These are phyloP conservation scores for Thera obeliscata DNA, from an alignment of 2,888 invertebrate genomes.

Conservation along the genomic window DNA sequence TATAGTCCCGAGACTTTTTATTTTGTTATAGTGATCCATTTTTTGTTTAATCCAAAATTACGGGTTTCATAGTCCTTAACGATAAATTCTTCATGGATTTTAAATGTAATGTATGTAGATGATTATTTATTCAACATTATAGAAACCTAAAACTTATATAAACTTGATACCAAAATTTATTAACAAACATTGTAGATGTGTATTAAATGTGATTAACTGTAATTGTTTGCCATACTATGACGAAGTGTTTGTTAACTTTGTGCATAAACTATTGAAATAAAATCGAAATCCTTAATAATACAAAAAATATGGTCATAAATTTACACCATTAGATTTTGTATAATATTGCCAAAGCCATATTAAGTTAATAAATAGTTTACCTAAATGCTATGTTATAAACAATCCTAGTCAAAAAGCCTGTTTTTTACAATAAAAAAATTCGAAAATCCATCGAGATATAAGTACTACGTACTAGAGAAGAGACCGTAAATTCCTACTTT, in stretches of 20 bases:
- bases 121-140: neutral
- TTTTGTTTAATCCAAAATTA: constrained; percentile 39
- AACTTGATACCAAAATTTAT: too few species aligned
- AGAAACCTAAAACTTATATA: neutral
- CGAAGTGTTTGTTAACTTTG: too few species aligned
- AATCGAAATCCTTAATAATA: too few species aligned
- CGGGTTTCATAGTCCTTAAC: constrained; percentile 43
- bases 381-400: constrained; percentile 9
- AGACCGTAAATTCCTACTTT: too few species aligned
- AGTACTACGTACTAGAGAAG: too few species aligned
- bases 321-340: constrained; percentile 7
- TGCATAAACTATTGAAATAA: too few species aligned
- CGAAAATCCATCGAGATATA: too few species aligned
- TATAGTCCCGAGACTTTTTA: neutral
- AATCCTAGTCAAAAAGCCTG: constrained; percentile 51
- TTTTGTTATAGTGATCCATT: constrained; percentile 1
- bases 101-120: constrained; percentile 1
- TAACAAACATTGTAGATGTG: too few species aligned
- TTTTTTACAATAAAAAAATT: constrained; percentile 26
- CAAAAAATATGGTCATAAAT: too few species aligned
- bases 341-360: constrained; percentile 25
- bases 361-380: constrained; percentile 10
- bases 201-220: too few species aligned
- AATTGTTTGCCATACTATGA: too few species aligned
- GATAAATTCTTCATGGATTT: constrained; percentile 1